These are phyloP conservation scores for Laodelphax striatellus DNA, from an alignment of 1,140 invertebrate genomes.

Conservation along the genomic window DNA sequence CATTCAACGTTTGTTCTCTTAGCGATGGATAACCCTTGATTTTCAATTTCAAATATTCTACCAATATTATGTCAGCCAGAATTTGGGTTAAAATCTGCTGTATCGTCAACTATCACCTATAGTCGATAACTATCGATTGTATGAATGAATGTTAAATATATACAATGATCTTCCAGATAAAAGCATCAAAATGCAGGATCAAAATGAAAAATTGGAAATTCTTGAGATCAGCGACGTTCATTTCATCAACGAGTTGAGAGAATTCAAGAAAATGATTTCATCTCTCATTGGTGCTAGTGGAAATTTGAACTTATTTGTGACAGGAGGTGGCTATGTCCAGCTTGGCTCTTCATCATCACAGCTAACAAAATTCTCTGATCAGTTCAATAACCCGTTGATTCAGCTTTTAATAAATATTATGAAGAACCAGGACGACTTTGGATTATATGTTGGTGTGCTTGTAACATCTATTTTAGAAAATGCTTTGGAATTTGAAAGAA, in stretches of 20 bases:
- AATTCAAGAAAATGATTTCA: slow-evolving; percentile 1
- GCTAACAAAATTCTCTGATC: not conserved
- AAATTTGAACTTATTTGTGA: slow-evolving; percentile 1
- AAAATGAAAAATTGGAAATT: too few relatives aligned
- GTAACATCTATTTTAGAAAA: slow-evolving; percentile 4
- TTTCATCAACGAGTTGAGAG: not conserved
- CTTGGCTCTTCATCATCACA: not conserved
- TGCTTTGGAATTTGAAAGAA: not conserved
- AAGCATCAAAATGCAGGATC: too few relatives aligned
- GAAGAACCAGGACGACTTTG: not conserved
- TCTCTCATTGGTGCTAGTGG: slow-evolving; percentile 4
- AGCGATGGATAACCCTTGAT: too few relatives aligned
- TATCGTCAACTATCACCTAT: too few relatives aligned
- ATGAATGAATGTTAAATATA: too few relatives aligned
- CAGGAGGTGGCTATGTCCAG: slow-evolving; percentile 4
- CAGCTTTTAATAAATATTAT: not conserved
- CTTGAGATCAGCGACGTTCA: too few relatives aligned
- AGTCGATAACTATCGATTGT: too few relatives aligned
- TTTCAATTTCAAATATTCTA: too few relatives aligned
- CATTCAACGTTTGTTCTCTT: too few relatives aligned
- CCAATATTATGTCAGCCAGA: too few relatives aligned
- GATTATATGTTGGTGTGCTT: slow-evolving; percentile 2
- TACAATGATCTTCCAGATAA: too few relatives aligned
- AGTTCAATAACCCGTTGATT: slow-evolving; percentile 3
- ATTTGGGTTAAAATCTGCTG: too few relatives aligned